A percentile compares a stretch with the other conserved stretches of the same genome.
These are phyloP conservation scores for Camarhynchus parvulus DNA, from an alignment of 2,113 vertebrate genomes.

Conservation along the genomic window DNA sequence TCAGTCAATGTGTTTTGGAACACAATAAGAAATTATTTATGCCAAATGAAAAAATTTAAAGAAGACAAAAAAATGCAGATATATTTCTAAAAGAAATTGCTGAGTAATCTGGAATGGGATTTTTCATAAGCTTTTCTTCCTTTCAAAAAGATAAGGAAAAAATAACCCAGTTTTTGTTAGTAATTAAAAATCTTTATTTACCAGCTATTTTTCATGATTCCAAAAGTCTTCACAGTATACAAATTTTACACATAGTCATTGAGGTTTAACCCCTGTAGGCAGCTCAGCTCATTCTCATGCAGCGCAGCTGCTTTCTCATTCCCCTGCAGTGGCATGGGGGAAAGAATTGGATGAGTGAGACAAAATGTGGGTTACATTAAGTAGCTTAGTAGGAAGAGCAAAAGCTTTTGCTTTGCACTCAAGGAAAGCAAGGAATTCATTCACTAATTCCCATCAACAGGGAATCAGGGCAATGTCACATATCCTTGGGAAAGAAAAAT, in stretches of 20 bases:
- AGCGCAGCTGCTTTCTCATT: background rate
- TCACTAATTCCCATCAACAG: background rate
- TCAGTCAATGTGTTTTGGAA: background rate
- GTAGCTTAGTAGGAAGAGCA: background rate
- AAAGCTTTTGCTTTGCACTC: background rate
- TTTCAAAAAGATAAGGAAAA: background rate
- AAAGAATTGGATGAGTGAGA: background rate
- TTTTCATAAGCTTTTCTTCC: background rate
- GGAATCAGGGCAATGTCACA: background rate
- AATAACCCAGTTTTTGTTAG: background rate
- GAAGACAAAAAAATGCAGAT: background rate
- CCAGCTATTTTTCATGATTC: background rate
- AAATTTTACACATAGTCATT: background rate
- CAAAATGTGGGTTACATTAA: background rate
- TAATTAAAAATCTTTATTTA: background rate
- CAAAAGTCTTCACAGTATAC: background rate
- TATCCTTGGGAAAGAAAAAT: background rate
- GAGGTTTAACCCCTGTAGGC: background rate
- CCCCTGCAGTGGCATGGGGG: background rate
- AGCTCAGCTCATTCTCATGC: background rate
- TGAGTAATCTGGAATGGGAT: background rate
- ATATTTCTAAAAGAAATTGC: background rate
- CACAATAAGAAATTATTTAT: background rate
- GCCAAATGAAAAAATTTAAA: background rate
- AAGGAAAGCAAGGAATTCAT: background rate